phyloP scores from a whole-genome alignment of 2,888 invertebrate genomes.

The Mamestra brassicae region DNA sequence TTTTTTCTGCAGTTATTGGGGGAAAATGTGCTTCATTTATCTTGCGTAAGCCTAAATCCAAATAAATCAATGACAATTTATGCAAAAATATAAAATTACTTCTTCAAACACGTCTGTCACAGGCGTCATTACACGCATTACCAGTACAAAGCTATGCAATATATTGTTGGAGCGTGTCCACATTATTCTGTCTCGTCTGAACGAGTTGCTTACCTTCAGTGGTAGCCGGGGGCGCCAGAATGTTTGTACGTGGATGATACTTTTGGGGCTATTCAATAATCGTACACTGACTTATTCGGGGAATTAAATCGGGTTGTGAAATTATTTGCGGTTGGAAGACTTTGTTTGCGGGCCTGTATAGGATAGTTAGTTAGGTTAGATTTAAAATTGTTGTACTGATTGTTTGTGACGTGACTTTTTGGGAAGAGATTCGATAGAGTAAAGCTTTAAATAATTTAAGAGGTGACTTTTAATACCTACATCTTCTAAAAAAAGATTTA shows the following conservation, averaged over 20 bases:
- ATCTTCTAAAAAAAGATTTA: not conserved
- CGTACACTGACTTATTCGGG: slow-evolving; percentile 56
- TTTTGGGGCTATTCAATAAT: slow-evolving; percentile 78
- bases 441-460: not conserved
- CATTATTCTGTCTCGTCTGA: slow-evolving; percentile 74
- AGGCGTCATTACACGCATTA: not conserved
- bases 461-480: not conserved
- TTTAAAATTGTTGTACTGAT: not conserved
- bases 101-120: not conserved
- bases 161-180: slow-evolving; percentile 72
- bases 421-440: not conserved
- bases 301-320: slow-evolving; percentile 40
- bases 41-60: not conserved
- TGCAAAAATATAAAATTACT: not conserved
- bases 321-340: slow-evolving; percentile 28
- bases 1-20: not conserved
- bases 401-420: not conserved
- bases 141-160: slow-evolving; percentile 20
- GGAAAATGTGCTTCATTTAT: not conserved
- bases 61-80: not conserved
- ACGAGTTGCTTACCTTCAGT: slow-evolving; percentile 81
- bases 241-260: slow-evolving; percentile 78
- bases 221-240: slow-evolving; percentile 81
- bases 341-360: slow-evolving; percentile 18
- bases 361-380: not conserved